Evolutionary conservation across 1,140 invertebrate species (phyloP).

Genomic region (Ylistrum balloti): DNA sequence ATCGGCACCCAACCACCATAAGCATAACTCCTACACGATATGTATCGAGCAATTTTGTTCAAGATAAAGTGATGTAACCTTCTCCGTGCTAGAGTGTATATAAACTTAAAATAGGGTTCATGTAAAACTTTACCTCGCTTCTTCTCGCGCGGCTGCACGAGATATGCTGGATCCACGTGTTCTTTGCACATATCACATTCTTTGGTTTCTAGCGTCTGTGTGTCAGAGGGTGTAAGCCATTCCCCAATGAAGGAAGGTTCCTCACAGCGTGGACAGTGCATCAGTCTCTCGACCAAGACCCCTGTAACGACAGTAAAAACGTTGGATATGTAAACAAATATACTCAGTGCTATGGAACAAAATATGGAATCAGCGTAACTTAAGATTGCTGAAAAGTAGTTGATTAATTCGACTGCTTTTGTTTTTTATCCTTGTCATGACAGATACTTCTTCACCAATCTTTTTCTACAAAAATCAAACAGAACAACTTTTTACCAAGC

Average conservation of each 20-base stretch:
- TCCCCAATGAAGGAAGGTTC: constrained; percentile 74
- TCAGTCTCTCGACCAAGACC: constrained; percentile 67
- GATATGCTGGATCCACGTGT: constrained; percentile 68
- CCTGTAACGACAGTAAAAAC: no score
- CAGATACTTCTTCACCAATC: no score
- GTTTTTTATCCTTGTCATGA: no score
- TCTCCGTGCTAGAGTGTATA: neutral
- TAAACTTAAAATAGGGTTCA: neutral
- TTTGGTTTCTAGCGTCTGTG: constrained; percentile 64
- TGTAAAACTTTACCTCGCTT: constrained; percentile 66
- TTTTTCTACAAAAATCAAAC: no score
- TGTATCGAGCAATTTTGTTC: neutral
- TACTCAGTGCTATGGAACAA: no score
- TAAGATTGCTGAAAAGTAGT: no score
- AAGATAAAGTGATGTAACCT: neutral
- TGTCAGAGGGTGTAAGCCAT: constrained; percentile 77
- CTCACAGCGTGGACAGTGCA: constrained; percentile 71
- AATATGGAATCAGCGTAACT: no score
- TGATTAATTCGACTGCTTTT: no score
- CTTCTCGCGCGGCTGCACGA: constrained; percentile 74
- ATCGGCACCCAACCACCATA: constrained; percentile 2
- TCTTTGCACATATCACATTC: constrained; percentile 68
- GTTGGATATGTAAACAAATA: no score
- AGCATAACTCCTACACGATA: neutral
- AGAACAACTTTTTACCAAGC: no score